Evolutionary conservation across 2,113 vertebrate genomes (phyloP).

Genomic region (Benitochromis conjunctus): DNA sequence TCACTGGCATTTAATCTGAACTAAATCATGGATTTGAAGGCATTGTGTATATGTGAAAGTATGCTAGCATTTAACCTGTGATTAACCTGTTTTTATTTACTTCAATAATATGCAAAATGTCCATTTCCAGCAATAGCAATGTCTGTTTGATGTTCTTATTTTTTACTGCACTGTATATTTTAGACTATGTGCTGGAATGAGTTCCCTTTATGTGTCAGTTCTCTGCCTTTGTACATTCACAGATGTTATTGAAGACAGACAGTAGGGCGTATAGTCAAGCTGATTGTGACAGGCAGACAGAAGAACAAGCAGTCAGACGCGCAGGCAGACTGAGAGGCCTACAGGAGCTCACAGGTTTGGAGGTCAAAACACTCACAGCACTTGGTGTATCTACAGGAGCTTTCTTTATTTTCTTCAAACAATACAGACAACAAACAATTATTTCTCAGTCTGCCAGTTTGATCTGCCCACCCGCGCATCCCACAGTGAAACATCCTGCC

Average conservation of each 20-base stretch:
- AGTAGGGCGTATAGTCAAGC: not conserved
- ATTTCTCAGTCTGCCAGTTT: not conserved
- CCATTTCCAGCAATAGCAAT: not conserved
- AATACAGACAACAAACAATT: not conserved
- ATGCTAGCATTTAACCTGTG: not conserved
- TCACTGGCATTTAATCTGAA: not conserved
- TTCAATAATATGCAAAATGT: not conserved
- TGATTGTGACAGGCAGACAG: slow-evolving; percentile 8
- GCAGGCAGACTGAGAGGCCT: slow-evolving; percentile 16
- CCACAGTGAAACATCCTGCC: not conserved
- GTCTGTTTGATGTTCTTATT: not conserved
- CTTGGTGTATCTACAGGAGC: not conserved
- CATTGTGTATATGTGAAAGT: not conserved
- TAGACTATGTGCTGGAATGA: not conserved
- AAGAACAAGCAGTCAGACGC: slow-evolving; percentile 9
- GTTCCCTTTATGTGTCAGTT: not conserved
- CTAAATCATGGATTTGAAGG: not conserved
- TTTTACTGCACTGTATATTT: not conserved
- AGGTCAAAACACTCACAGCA: slow-evolving; percentile 50
- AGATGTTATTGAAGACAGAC: slow-evolving; percentile 16
- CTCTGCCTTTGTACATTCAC: not conserved
- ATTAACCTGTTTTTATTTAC: not conserved
- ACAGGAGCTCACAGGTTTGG: slow-evolving; percentile 27
- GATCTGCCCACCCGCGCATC: not conserved
- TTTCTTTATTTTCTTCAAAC: slow-evolving; percentile 6